A percentile compares a stretch with the other conserved stretches of the same genome.
These are phyloP conservation scores for Microtus californicus DNA, from an alignment of 2,797 vertebrate species.

Conservation along the genomic window DNA sequence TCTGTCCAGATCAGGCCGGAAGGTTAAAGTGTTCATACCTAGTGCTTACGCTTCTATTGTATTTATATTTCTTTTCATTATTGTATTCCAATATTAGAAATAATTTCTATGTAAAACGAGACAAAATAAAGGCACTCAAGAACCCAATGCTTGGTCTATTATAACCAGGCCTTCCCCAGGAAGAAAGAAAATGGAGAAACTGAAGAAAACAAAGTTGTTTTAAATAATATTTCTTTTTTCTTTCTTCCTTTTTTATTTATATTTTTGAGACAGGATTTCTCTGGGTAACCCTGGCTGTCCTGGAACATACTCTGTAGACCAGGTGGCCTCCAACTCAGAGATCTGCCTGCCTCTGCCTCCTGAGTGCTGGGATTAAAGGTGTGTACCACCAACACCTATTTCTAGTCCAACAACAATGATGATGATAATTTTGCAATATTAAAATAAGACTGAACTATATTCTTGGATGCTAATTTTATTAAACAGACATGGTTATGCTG, in stretches of 20 bases:
- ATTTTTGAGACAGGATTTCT: not conserved
- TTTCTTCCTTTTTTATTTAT: not conserved
- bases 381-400: not conserved
- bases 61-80: constrained; percentile 39
- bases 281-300: not conserved
- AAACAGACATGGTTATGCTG: constrained; percentile 8
- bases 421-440: not conserved
- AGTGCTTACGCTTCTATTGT: constrained; percentile 52
- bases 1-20: constrained; percentile 11
- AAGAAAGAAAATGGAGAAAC: constrained; percentile 51
- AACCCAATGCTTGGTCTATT: constrained; percentile 25
- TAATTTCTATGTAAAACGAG: constrained; percentile 59
- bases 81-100: constrained; percentile 60
- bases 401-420: not conserved
- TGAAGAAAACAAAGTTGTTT: not conserved
- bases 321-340: not conserved
- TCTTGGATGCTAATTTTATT: constrained; percentile 23
- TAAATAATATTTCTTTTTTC: not conserved
- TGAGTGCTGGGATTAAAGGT: not conserved
- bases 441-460: constrained; percentile 50
- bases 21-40: not conserved
- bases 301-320: not conserved
- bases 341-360: not conserved
- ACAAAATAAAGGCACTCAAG: constrained; percentile 60
- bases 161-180: not conserved